These are phyloP conservation scores for Balaeniceps rex DNA, from an alignment of 2,113 vertebrate genomes.

Conservation along the genomic window DNA sequence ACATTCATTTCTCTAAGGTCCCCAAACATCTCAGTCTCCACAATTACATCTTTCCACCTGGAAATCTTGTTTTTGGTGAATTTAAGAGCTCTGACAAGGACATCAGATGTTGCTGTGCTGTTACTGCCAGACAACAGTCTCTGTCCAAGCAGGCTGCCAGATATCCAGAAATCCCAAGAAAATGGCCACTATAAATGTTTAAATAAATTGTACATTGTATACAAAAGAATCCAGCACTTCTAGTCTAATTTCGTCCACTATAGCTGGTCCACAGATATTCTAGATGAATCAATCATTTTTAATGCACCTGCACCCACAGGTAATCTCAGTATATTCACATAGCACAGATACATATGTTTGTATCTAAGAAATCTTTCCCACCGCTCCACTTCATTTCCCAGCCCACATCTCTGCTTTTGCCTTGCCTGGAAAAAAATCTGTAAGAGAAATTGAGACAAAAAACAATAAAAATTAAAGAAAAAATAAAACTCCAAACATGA, in stretches of 20 bases:
- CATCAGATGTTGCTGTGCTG: neutral
- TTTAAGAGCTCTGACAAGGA: neutral
- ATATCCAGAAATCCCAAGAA: neutral
- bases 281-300: neutral
- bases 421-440: neutral
- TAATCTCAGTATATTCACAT: neutral
- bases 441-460: neutral
- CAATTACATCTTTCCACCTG: neutral
- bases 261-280: neutral
- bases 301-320: neutral
- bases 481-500: neutral
- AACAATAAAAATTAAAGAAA: neutral
- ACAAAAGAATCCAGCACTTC: neutral
- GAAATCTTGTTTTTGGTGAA: neutral
- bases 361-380: neutral
- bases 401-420: neutral
- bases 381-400: neutral
- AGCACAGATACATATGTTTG: neutral
- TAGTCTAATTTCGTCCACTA: neutral
- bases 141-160: neutral
- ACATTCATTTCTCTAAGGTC: neutral
- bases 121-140: neutral
- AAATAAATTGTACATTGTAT: neutral
- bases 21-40: neutral
- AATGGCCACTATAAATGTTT: neutral